A percentile compares a stretch with the other conserved stretches of the same genome.
phyloP scores from a whole-genome alignment of 1,140 invertebrate species.

The Elymnias hypermnestra region DNA sequence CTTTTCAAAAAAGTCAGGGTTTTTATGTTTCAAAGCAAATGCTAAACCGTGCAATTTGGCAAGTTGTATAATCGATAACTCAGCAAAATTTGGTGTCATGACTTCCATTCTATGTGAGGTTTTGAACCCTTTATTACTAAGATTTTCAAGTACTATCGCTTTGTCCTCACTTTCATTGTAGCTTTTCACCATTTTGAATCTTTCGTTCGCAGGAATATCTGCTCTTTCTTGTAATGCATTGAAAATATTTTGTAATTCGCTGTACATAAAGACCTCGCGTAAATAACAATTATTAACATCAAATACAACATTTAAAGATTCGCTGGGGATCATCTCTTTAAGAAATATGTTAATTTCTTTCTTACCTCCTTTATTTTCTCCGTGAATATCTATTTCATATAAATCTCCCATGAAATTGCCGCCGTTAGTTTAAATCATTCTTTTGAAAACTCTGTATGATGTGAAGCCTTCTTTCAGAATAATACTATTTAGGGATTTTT shows the following conservation, averaged over 20 bases:
- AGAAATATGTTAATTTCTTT: constrained; percentile 20
- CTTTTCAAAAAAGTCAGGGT: constrained; percentile 20
- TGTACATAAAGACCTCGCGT: constrained; percentile 26
- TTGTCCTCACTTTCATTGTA: constrained; percentile 19
- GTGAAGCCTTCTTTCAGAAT: constrained; percentile 29
- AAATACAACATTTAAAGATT: constrained; percentile 12
- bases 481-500: constrained; percentile 21
- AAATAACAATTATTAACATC: constrained; percentile 15
- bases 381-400: constrained; percentile 21
- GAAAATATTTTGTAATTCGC: constrained; percentile 16
- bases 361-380: constrained; percentile 10
- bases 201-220: constrained; percentile 15
- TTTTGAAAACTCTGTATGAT: constrained; percentile 20
- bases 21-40: constrained; percentile 23
- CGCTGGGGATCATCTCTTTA: constrained; percentile 12
- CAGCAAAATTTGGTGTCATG: constrained; percentile 24
- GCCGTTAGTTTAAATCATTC: constrained; percentile 10
- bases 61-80: constrained; percentile 25
- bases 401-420: constrained; percentile 24
- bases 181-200: constrained; percentile 24
- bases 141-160: constrained; percentile 30
- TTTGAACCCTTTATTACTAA: constrained; percentile 23
- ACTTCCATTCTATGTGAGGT: constrained; percentile 23
- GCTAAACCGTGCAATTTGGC: constrained; percentile 34
- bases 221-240: constrained; percentile 25